phyloP scores from a whole-genome alignment of 1,140 invertebrate species.

The Ladona fulva region DNA sequence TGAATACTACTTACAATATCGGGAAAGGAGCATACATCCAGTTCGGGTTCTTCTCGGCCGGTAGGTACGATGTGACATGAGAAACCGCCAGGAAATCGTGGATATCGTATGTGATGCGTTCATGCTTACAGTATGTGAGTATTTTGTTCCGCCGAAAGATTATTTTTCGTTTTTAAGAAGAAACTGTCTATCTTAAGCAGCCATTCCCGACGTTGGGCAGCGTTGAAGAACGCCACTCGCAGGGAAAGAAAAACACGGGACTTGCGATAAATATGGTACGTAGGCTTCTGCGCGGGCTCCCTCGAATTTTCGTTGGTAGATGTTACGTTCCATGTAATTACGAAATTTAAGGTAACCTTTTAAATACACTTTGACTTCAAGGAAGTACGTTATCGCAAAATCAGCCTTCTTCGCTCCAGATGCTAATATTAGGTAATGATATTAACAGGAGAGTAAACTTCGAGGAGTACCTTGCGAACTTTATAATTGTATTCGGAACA shows the following conservation, averaged over 20 bases:
- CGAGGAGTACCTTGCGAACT: too few species aligned
- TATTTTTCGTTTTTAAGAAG: neutral
- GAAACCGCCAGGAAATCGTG: neutral
- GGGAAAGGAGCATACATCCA: neutral
- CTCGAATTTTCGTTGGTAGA: too few species aligned
- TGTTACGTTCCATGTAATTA: too few species aligned
- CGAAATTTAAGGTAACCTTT: too few species aligned
- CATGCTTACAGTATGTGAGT: neutral
- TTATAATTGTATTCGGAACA: too few species aligned
- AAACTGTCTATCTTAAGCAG: neutral
- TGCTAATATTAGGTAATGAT: too few species aligned
- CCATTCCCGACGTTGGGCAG: neutral
- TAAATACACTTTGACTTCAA: too few species aligned
- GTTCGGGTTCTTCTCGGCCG: neutral
- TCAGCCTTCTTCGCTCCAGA: too few species aligned
- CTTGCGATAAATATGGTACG: too few species aligned
- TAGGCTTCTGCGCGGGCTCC: too few species aligned
- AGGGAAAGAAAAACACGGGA: neutral
- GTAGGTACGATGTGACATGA: neutral
- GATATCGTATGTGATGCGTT: neutral
- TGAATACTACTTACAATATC: neutral
- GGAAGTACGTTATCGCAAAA: too few species aligned
- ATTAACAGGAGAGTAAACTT: too few species aligned
- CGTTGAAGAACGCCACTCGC: neutral
- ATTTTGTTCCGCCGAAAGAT: neutral